Conservation (phyloP, 2,113 vertebrate species). For the Gymnogyps californianus region DNA sequence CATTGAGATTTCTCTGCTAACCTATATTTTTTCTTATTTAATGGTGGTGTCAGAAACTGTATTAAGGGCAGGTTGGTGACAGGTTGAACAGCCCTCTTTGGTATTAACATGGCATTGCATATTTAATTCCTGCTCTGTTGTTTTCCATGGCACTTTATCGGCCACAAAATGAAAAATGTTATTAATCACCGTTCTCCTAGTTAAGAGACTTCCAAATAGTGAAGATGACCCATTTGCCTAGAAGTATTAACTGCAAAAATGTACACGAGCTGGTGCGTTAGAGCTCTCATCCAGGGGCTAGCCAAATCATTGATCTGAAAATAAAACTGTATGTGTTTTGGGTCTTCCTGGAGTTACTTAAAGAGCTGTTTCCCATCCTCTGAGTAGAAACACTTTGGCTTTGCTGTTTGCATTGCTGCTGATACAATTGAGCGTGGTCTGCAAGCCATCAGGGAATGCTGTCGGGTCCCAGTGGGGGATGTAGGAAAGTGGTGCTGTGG, state of each 20-base stretch:
- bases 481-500: too few species aligned
- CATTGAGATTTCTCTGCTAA: neutral
- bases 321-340: neutral
- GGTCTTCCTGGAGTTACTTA: neutral
- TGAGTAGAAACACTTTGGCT: neutral
- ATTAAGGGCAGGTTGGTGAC: conserved; percentile 4
- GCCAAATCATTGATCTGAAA: neutral
- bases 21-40: neutral
- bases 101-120: neutral
- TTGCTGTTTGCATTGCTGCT: neutral
- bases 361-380: neutral
- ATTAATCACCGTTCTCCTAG: neutral
- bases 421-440: fast-evolving
- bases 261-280: neutral
- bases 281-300: neutral
- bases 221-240: neutral
- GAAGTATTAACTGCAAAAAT: neutral
- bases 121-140: neutral
- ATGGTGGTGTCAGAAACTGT: neutral
- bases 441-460: neutral
- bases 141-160: neutral
- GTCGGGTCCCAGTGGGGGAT: neutral
- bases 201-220: neutral
- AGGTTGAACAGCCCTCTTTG: neutral
- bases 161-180: neutral